These are phyloP conservation scores for Sinocyclocheilus grahami DNA, from an alignment of 2,113 vertebrate species.

Conservation along the genomic window DNA sequence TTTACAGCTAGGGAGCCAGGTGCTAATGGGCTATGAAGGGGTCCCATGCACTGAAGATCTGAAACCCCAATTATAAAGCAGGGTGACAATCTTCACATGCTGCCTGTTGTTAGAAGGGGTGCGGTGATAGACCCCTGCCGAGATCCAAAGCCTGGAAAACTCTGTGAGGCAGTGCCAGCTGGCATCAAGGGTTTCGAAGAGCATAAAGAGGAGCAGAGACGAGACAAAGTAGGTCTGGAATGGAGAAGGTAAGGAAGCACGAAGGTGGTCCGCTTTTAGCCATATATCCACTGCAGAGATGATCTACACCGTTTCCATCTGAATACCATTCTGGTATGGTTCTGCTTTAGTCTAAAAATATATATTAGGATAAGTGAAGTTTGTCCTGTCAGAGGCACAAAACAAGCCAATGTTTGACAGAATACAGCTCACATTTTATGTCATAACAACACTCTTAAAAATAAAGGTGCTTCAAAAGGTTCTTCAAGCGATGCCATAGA, in stretches of 20 bases:
- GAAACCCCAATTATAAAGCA: conserved; percentile 52
- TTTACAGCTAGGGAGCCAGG: conserved; percentile 50
- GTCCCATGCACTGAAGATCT: conserved; percentile 45
- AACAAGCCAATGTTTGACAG: neutral
- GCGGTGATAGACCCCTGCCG: conserved; percentile 49
- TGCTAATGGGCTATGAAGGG: conserved; percentile 44
- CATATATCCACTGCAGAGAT: neutral
- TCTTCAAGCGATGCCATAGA: too few species aligned
- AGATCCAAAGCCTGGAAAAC: conserved; percentile 55
- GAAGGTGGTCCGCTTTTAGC: neutral
- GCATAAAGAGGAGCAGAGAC: conserved; percentile 25
- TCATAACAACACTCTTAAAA: neutral
- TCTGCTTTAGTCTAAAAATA: neutral
- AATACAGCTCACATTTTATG: neutral
- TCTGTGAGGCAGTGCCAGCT: conserved; percentile 51
- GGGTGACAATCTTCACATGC: conserved; percentile 47
- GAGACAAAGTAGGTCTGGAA: conserved; percentile 38
- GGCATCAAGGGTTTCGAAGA: conserved; percentile 47
- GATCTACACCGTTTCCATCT: neutral
- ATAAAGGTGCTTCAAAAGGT: too few species aligned
- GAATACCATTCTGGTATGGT: neutral
- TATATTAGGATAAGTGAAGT: neutral
- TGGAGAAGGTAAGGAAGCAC: conserved; percentile 9
- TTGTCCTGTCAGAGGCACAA: neutral
- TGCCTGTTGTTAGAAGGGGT: conserved; percentile 40